Base-by-base conservation (phyloP, 2,888 invertebrate species). In the Bombylius discolor region DNA sequence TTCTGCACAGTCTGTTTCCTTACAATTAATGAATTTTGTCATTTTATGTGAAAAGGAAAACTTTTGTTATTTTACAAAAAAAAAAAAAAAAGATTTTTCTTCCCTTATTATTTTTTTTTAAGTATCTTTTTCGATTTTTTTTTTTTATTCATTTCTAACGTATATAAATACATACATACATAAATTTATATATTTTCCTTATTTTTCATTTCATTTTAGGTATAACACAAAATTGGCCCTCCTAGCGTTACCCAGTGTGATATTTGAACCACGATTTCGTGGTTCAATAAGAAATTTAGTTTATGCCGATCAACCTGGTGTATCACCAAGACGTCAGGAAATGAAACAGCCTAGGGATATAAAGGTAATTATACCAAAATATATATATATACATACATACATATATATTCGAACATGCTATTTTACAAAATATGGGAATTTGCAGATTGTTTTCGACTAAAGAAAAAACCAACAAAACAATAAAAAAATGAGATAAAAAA, bases 221-320 rank as follows among this genome's bases (percentile, higher is more conserved):
- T 94, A 93, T 72, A 88, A 88, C 69, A 85, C 88, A 61, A 92
- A 91, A 74, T 77, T 93, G 65, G 87, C 89, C 12, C 78, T 88
- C 53, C 76, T 96, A 59, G 90, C 94, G 2, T 74, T 94, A 61
- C 93, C 93, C 5, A 90, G 90, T 62, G 94, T 92, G 59, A 89
- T 93, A 64, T 94, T 93, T 71, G 94, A 95, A 74, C 94, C 94
- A 4, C 81, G 91, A 66, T 94, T 94, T 74, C 83, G 87, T 46
- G 97, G 96, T 0, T 83, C 89, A 44, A 87, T 98, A 33, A 79
- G 95, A 58, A 97, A 97, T 75, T 78, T 98, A 64, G 89, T 95
- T 59, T 92, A 91, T 74, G 89, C 87, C 33, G 91, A 92, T 68
- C 81, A 85, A 52, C 87, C 89, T 45, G 87, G 85, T 14, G 84